phyloP scores from a whole-genome alignment of 2,113 vertebrate genomes.

The Myotis brandtii region DNA sequence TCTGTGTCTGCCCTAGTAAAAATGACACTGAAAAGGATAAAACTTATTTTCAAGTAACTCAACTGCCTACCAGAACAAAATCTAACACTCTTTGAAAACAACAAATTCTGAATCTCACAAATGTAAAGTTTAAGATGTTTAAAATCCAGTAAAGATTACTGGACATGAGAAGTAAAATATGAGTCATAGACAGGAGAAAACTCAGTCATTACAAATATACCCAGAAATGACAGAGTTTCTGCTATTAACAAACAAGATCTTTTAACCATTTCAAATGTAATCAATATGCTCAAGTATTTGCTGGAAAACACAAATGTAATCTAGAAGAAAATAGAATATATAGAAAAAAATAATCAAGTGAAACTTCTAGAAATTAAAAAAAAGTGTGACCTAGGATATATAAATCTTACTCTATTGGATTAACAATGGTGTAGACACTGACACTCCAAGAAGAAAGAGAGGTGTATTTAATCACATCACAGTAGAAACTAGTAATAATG shows the following conservation, averaged over 20 bases:
- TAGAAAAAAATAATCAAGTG: not conserved
- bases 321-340: not conserved
- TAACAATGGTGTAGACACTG: not conserved
- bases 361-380: not conserved
- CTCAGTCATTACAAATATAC: not conserved
- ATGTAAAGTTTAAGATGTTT: not conserved
- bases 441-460: not conserved
- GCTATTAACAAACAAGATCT: not conserved
- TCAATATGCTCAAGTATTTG: not conserved
- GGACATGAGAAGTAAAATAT: not conserved
- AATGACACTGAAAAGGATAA: not conserved
- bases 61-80: not conserved
- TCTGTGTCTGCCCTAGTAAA: not conserved
- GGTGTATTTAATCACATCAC: not conserved
- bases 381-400: not conserved
- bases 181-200: not conserved
- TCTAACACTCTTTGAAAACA: not conserved
- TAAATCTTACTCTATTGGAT: not conserved
- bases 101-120: not conserved
- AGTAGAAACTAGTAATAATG: not conserved
- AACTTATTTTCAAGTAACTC: not conserved
- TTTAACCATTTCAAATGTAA: not conserved
- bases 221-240: not conserved
- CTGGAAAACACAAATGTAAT: not conserved
- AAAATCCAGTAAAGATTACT: not conserved